These are phyloP conservation scores for Mico argentatus DNA, from an alignment of 2,797 vertebrate species.

Conservation along the genomic window DNA sequence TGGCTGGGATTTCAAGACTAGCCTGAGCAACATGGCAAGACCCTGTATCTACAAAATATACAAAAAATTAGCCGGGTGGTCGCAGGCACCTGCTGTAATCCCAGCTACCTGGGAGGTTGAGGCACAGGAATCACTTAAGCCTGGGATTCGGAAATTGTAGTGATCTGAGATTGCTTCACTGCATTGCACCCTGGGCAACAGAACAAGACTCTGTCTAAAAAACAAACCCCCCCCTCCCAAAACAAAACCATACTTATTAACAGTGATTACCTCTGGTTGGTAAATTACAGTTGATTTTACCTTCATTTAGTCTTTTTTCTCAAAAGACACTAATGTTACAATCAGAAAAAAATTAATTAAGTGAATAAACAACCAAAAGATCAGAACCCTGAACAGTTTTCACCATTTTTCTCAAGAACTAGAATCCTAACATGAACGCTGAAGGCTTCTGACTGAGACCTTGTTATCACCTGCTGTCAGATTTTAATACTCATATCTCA, in stretches of 20 bases:
- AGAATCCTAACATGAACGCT: neutral
- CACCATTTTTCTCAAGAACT: neutral
- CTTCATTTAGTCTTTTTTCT: slow-evolving; percentile 38
- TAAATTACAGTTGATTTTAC: neutral
- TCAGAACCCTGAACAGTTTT: slow-evolving; percentile 14
- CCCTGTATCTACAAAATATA: neutral
- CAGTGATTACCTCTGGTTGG: neutral
- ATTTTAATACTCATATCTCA: neutral
- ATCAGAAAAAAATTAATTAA: slow-evolving; percentile 18
- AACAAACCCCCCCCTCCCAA: neutral
- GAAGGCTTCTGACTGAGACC: neutral
- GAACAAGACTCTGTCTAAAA: neutral
- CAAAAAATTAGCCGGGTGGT: neutral
- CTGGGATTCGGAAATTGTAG: neutral
- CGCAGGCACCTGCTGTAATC: neutral
- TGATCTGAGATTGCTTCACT: neutral
- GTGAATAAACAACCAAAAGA: neutral
- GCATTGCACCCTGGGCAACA: neutral
- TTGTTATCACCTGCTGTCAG: neutral
- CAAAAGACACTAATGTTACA: neutral
- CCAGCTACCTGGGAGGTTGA: neutral
- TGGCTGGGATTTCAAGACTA: neutral
- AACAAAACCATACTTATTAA: neutral
- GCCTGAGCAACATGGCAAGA: neutral
- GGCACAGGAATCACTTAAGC: neutral